Evolutionary conservation across 2,797 vertebrate species (phyloP), one percentile per base, ranked within the genome.

Genomic region (Acrocephalus scirpaceus): DNA sequence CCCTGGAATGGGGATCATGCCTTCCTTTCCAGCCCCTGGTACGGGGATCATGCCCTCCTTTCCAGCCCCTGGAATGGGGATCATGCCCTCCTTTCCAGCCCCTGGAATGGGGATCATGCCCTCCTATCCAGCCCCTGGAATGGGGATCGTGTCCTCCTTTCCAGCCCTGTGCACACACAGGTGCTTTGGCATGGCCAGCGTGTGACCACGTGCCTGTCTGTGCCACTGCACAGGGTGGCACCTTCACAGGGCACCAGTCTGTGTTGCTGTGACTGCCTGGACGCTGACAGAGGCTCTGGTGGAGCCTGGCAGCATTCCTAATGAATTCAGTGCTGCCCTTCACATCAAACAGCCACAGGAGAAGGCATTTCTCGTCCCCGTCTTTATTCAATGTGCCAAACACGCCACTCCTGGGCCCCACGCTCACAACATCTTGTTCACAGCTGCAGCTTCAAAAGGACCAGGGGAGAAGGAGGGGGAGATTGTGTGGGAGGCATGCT

Each of bases 371-470:
- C 40, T 71, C 38, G 11, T 87, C 66, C 73, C 92, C 58, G 32
- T 92, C 93, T 92, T 90, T 93, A 92, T 83, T 90, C 95, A 85
- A 11, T 18, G 81, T 0, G 0, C 86, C 92, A 42, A 85, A 76
- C 27, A 11, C 3, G 4, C 74, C 5, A 1, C 82, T 75, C 34
- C 88, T 4, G 42, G 9, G 13, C 74, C 78, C 92, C 70, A 42
- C 69, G 58, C 75, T 75, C 38, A 13, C 88, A 90, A 86, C 88
- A 72, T 84, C 70, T 95, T 81, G 76, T 67, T 88, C 53, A 22
- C 92, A 95, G 92, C 92, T 92, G 93, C 57, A 47, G 83, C 86
- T 95, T 93, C 96, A 90, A 88, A 96, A 77, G 65, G 54, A 44
- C 45, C 26, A 3, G 45, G 61, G 61, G 56, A 66, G 69, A 50